Percentiles rank a stretch among this genome's conserved stretches.
These are phyloP conservation scores for Pseudomyrmex dendroicus DNA, from an alignment of 1,140 invertebrate genomes.

Conservation along the genomic window DNA sequence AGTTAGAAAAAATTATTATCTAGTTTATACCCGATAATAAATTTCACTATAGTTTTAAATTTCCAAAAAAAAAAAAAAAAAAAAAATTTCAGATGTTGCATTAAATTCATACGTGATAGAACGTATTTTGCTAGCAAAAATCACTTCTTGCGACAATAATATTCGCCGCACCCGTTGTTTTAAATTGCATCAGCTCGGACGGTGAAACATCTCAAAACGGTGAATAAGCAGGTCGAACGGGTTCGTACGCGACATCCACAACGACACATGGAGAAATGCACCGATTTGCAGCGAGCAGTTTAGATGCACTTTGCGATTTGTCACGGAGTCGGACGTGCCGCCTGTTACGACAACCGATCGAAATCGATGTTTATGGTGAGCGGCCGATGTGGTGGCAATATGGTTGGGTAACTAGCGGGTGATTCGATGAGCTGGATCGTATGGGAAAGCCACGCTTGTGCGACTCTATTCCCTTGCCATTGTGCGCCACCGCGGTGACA, in stretches of 20 bases:
- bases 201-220: not conserved
- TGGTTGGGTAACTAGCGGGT: constrained; percentile 57
- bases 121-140: not conserved
- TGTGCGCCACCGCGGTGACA: constrained; percentile 61
- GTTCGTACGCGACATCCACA: not conserved
- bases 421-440: constrained; percentile 54
- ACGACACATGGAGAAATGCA: constrained; percentile 29
- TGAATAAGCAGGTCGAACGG: constrained; percentile 9
- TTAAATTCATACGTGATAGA: not conserved
- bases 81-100: not conserved
- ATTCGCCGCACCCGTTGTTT: not conserved
- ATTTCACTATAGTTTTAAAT: too few relatives aligned
- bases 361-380: constrained; percentile 51
- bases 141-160: not conserved
- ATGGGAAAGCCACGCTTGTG: constrained; percentile 58
- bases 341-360: constrained; percentile 53
- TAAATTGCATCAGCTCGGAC: constrained; percentile 15
- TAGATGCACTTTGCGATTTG: constrained; percentile 53
- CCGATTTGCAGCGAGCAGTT: constrained; percentile 52
- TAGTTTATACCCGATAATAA: too few relatives aligned
- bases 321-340: constrained; percentile 19
- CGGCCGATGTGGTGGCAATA: constrained; percentile 24
- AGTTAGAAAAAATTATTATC: too few relatives aligned
- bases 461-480: constrained; percentile 58
- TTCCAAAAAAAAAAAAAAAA: too few relatives aligned